phyloP scores from a whole-genome alignment of 1,140 invertebrate genomes.

The Lanistes nyassanus region DNA sequence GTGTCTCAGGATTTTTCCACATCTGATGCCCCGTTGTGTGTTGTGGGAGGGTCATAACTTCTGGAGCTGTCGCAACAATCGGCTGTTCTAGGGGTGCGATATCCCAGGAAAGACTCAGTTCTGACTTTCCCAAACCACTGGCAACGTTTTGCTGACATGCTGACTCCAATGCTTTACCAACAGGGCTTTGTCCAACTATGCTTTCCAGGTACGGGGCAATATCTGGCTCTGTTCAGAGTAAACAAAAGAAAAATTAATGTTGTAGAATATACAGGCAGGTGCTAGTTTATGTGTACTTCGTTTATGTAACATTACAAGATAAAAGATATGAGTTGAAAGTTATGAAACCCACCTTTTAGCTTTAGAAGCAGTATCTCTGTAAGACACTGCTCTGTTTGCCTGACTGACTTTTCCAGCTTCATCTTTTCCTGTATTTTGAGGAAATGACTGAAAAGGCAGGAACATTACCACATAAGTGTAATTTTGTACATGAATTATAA shows the following conservation, averaged over 20 bases:
- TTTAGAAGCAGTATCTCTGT: not conserved
- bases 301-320: not conserved
- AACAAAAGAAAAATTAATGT: not conserved
- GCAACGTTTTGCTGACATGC: not conserved
- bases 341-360: conserved; percentile 1
- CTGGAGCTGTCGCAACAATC: too few species aligned
- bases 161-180: not conserved
- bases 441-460: not conserved
- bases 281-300: not conserved
- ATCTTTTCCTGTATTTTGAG: not conserved
- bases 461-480: not conserved
- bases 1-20: too few species aligned
- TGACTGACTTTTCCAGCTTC: not conserved
- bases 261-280: too few species aligned
- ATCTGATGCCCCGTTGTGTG: too few species aligned
- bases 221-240: not conserved
- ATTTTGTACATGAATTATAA: not conserved
- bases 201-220: not conserved
- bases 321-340: not conserved
- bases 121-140: not conserved
- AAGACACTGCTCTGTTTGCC: not conserved
- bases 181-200: not conserved
- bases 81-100: not conserved
- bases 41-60: too few species aligned
- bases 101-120: not conserved